Conservation (phyloP, 2,113 vertebrate genomes). For the Zootoca vivipara region DNA sequence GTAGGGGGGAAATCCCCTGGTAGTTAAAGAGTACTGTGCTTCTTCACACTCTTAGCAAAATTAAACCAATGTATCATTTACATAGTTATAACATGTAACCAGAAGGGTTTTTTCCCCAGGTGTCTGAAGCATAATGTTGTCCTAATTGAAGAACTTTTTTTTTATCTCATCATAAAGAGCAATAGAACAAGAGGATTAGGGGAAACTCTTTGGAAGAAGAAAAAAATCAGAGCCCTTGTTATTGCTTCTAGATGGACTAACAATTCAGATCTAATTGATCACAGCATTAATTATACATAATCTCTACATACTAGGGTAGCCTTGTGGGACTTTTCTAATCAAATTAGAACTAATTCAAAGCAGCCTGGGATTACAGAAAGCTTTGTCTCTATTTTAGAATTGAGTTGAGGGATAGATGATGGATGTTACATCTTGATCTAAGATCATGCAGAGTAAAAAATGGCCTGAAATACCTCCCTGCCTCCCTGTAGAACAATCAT, state of each 20-base stretch:
- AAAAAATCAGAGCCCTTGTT: constrained; percentile 62
- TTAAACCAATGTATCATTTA: not conserved
- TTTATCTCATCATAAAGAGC: constrained; percentile 54
- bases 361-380: constrained; percentile 53
- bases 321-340: constrained; percentile 70
- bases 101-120: constrained; percentile 23
- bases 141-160: constrained; percentile 57
- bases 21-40: not conserved
- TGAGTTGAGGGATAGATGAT: constrained; percentile 39
- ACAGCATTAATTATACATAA: constrained; percentile 72
- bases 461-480: not conserved
- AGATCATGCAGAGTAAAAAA: constrained; percentile 3
- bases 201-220: constrained; percentile 58
- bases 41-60: not conserved
- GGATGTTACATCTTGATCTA: constrained; percentile 33
- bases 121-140: constrained; percentile 14
- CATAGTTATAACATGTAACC: not conserved
- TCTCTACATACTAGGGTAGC: constrained; percentile 56
- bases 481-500: constrained; percentile 2
- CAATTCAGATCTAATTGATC: constrained; percentile 72
- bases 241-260: constrained; percentile 63
- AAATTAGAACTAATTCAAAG: constrained; percentile 68
- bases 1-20: not conserved
- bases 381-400: constrained; percentile 62
- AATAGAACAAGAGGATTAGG: constrained; percentile 59